phyloP scores from a whole-genome alignment of 2,797 vertebrate genomes.

The Brachyalestes nurse region DNA sequence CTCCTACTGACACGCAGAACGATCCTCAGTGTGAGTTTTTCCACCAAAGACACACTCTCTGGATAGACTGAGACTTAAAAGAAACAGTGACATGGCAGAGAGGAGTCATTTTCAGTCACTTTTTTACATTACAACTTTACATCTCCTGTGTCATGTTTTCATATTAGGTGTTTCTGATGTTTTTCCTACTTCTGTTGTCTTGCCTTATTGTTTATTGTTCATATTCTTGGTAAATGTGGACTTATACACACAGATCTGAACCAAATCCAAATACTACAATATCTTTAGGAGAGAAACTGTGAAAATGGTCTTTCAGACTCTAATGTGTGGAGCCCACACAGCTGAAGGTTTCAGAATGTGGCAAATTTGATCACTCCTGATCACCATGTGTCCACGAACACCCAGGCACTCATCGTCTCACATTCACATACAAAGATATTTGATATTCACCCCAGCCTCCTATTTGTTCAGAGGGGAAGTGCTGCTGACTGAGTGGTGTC shows the following conservation, averaged over 20 bases:
- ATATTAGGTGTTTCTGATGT: neutral
- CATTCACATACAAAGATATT: neutral
- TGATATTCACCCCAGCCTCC: constrained; percentile 12
- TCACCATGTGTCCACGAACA: neutral
- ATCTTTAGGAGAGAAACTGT: too few species aligned
- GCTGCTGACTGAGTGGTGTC: constrained; percentile 4
- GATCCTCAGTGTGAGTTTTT: constrained; percentile 25
- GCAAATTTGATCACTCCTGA: neutral
- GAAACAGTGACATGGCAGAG: neutral
- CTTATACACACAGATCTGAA: neutral
- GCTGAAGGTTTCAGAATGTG: neutral
- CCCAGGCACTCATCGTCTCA: constrained; percentile 2
- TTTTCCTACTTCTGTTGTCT: neutral
- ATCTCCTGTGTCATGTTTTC: neutral
- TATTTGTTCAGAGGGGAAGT: constrained; percentile 15
- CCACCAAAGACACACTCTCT: constrained; percentile 1
- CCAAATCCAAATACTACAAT: too few species aligned
- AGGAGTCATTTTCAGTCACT: neutral
- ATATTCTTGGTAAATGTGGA: neutral
- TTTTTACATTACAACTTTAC: neutral
- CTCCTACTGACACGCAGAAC: constrained; percentile 23
- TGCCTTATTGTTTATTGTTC: neutral
- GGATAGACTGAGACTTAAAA: constrained; percentile 13
- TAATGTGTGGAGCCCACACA: too few species aligned
- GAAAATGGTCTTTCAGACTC: too few species aligned